Evolutionary conservation across 2,888 invertebrate species (phyloP), one percentile per base, ranked within the genome.

Genomic region (Agrilus cyanescens): DNA sequence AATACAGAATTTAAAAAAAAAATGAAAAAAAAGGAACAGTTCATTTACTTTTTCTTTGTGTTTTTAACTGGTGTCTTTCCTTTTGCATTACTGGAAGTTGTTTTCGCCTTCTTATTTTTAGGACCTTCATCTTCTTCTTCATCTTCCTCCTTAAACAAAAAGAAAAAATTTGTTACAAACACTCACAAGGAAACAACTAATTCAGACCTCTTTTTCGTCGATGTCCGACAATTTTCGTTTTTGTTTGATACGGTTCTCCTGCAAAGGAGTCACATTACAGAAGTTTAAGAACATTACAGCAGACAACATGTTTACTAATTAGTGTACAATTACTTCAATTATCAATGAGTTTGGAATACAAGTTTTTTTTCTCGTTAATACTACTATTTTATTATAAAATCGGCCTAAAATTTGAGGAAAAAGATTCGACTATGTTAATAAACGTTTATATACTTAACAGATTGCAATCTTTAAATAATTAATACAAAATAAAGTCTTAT

Each of bases 41-140:
- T 47, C 41, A 45, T 51, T 53, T 57, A 53, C 50, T 53, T 53
- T 53, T 57, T 57, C 41, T 47, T 53, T 49, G 54, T 53, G 50
- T 63, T 66, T 55, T 66, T 72, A 54, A 78, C 75, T 44, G 77
- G 70, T 45, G 75, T 71, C 69, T 82, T 82, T 59, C 78, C 80
- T 67, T 78, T 78, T 61, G 76, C 72, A 58, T 78, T 79, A 67
- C 78, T 80, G 57, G 78, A 76, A 65, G 82, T 69, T 71, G 83
- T 83, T 66, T 80, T 76, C 61, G 82, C 81, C 69, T 85, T 85
- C 67, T 80, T 80, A 49, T 56, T 56, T 69, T 85, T 85, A 56
- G 84, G 82, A 66, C 82, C 81, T 32, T 81, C 82, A 15, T 85
- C 85, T 48, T 85, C 84, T 15, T 82, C 81, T 42, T 80, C 81